Evolutionary conservation across 2,797 vertebrate genomes (phyloP).

Genomic region (Ficedula albicollis): DNA sequence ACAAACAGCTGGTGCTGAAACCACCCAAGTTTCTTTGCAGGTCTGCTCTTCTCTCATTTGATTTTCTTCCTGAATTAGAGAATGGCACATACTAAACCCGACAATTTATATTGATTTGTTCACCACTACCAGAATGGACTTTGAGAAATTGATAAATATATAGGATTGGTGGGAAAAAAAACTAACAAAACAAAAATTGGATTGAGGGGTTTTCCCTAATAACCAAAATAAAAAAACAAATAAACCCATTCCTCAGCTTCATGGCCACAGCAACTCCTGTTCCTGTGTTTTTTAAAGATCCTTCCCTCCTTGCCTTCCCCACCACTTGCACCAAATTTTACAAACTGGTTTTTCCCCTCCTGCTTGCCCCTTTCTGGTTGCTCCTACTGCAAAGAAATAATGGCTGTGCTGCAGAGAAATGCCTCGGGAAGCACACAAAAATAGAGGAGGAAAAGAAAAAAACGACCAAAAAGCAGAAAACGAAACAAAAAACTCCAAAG

Average conservation of each 20-base stretch:
- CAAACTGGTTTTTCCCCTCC: not conserved
- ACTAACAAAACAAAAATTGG: not conserved
- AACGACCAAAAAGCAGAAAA: not conserved
- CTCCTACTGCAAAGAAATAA: not conserved
- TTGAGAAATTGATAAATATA: not conserved
- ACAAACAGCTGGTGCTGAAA: not conserved
- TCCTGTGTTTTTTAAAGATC: not conserved
- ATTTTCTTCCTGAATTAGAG: not conserved
- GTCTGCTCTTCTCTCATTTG: not conserved
- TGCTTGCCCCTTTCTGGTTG: not conserved
- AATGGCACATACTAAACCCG: not conserved
- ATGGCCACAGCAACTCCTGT: not conserved
- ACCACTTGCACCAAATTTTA: not conserved
- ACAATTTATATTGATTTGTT: not conserved
- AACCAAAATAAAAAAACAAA: not conserved
- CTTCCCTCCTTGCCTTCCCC: not conserved
- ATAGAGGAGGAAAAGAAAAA: not conserved
- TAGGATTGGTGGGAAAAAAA: not conserved
- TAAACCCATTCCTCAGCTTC: not conserved
- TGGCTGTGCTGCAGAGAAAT: not conserved
- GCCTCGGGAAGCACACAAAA: not conserved
- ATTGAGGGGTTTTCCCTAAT: not conserved
- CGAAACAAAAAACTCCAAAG: not conserved
- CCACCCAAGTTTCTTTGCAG: not conserved
- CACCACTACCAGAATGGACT: not conserved